A percentile compares a stretch with the other conserved stretches of the same genome.
phyloP scores from a whole-genome alignment of 2,113 vertebrate species.

The Lagopus leucura region DNA sequence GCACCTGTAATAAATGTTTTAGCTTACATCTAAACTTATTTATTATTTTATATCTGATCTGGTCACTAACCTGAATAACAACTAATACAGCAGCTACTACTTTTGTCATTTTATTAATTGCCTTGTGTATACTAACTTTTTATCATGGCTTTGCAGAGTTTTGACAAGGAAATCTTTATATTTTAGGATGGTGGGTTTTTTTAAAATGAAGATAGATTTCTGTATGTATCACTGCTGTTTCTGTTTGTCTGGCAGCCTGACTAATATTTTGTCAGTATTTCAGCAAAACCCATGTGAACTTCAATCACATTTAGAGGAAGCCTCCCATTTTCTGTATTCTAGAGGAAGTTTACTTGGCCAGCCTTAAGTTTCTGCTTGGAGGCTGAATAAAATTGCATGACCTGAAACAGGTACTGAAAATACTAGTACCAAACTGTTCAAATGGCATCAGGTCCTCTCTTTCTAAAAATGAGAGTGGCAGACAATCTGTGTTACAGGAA shows the following conservation, averaged over 20 bases:
- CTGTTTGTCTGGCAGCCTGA: background rate
- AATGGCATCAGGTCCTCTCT: background rate
- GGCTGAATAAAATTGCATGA: background rate
- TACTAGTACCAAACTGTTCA: background rate
- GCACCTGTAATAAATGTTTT: slow-evolving; percentile 74
- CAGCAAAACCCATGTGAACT: background rate
- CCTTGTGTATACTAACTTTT: background rate
- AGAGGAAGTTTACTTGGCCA: background rate
- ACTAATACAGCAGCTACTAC: background rate
- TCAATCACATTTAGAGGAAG: background rate
- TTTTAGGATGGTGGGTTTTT: background rate
- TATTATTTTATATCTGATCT: slow-evolving; percentile 34
- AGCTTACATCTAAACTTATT: slow-evolving; percentile 60
- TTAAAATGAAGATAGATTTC: background rate
- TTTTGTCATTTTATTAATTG: slow-evolving; percentile 14
- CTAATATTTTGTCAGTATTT: slow-evolving; percentile 37
- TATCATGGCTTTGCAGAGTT: background rate
- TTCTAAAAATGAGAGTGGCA: background rate
- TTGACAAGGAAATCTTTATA: background rate
- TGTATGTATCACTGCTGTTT: background rate
- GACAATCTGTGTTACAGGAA: background rate
- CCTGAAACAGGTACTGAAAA: background rate
- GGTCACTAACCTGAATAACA: slow-evolving; percentile 2
- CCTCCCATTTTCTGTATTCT: background rate
- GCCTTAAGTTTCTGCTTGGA: background rate